These are phyloP conservation scores for Pogonomyrmex barbatus DNA, from an alignment of 1,140 invertebrate species.

Conservation along the genomic window DNA sequence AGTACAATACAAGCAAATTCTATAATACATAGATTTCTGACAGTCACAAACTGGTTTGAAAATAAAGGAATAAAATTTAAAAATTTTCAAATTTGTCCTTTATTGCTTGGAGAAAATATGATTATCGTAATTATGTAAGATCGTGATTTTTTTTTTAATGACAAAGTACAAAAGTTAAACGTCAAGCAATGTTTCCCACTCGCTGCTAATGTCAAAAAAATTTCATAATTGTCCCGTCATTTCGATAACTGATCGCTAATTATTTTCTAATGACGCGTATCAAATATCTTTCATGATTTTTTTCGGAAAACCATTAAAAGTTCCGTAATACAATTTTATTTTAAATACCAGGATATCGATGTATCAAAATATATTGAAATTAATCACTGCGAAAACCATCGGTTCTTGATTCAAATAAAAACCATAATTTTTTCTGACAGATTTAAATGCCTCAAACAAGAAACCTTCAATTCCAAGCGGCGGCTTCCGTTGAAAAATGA, in stretches of 20 bases:
- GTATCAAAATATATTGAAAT: neutral
- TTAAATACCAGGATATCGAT: neutral
- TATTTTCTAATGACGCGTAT: neutral
- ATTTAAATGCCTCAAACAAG: neutral
- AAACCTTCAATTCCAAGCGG: neutral
- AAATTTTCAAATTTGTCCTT: too few relatives aligned
- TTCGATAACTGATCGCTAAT: neutral
- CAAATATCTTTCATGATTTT: neutral
- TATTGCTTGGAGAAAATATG: too few relatives aligned
- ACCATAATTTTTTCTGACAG: neutral
- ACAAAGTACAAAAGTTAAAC: conserved; percentile 3
- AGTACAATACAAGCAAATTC: too few relatives aligned
- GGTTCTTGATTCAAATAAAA: neutral
- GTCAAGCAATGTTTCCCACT: neutral
- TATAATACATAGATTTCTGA: too few relatives aligned
- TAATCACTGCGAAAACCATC: neutral
- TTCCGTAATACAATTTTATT: neutral
- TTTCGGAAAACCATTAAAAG: neutral
- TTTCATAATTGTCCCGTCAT: neutral
- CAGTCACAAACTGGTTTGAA: too few relatives aligned
- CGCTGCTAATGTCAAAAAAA: neutral
- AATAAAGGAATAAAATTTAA: too few relatives aligned
- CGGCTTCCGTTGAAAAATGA: neutral
- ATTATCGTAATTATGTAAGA: neutral
- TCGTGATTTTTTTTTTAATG: neutral